Evolutionary conservation across 2,113 vertebrate genomes (phyloP), one percentile per base, ranked within the genome.

Genomic region (Hyaena hyaena): DNA sequence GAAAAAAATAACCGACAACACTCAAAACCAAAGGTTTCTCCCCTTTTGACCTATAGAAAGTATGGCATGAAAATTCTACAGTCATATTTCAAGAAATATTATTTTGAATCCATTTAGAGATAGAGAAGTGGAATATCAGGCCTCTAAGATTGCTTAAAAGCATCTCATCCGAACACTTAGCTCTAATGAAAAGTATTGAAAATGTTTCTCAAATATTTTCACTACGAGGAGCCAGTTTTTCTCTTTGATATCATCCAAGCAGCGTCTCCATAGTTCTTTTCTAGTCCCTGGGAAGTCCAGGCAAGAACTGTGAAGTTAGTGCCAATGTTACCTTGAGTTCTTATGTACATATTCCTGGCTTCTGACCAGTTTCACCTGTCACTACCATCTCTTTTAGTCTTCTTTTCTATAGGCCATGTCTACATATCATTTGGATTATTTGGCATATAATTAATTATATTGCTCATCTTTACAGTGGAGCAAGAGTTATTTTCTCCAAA

Each of bases 341-440:
- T 80, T 83, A 66, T 21, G 53, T 90, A 53, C 45, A 35, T 81
- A 87, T 93, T 95, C 53, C 69, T 96, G 61, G 48, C 69, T 96
- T 95, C 53, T 73, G 74, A 93, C 43, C 17, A 66, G 15, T 74
- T 73, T 95, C 28, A 88, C 58, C 45, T 90, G n/a, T 90, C 61
- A 21, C 76, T 73, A 17, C 90, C 63, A 93, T 68, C 79, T 73
- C 48, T 73, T 71, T 71, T 45, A 93, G 69, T 74, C 50, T 53
- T 91, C 39, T 48, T 95, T 96, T 93, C 87, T 88, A 16, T 77
- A 92, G 71, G 77, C 91, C 66, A 65, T 97, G 96, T 96, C 87
- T 96, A 92, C 81, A 89, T 95, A 96, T 95, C 89, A 85, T 93
- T 90, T 77, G 65, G 80, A 92, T 58, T 65, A 28, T 96, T 73